Percentiles rank a stretch among this genome's conserved stretches.
Evolutionary conservation across 1,140 invertebrate genomes (phyloP).

Genomic region (Contarinia nasturtii): DNA sequence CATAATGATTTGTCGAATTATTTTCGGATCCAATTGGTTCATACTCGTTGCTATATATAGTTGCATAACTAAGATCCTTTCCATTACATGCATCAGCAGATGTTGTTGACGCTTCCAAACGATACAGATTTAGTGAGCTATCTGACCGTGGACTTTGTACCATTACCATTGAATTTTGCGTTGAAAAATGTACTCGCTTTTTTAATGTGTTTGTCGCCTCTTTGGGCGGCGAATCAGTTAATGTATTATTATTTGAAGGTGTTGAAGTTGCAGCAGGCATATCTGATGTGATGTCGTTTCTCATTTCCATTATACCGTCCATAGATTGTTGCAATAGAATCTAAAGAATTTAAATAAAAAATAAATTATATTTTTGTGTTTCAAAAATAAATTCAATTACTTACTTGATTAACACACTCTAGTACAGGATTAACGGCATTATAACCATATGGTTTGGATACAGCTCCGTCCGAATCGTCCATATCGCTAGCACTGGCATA

Average conservation of each 20-base stretch:
- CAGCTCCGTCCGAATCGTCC: conserved; percentile 30
- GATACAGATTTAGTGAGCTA: conserved; percentile 6
- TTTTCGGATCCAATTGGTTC: conserved; percentile 26
- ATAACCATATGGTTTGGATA: conserved; percentile 19
- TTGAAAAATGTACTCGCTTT: conserved; percentile 23
- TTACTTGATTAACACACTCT: conserved; percentile 42
- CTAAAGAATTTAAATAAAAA: conserved; percentile 13
- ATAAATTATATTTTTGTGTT: too few species aligned
- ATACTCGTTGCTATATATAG: conserved; percentile 32
- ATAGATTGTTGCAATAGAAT: conserved; percentile 21
- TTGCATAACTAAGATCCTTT: conserved; percentile 17
- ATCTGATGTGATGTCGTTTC: too few species aligned
- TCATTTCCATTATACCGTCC: conserved; percentile 9
- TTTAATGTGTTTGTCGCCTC: conserved; percentile 10
- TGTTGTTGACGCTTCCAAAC: conserved; percentile 3
- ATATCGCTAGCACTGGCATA: conserved; percentile 37
- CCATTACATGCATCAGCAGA: conserved; percentile 1
- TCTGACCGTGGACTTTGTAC: conserved; percentile 15
- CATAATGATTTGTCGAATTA: conserved; percentile 22
- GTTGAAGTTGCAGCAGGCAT: conserved; percentile 3
- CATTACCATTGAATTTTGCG: conserved; percentile 23
- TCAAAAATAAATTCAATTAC: conserved; percentile 13
- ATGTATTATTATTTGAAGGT: conserved; percentile 6
- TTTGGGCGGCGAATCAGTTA: conserved; percentile 6
- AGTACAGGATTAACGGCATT: conserved; percentile 40